Base-by-base conservation (phyloP, 53 echinoderm and acorn worm species). In the Mesocentrotus franciscanus region DNA sequence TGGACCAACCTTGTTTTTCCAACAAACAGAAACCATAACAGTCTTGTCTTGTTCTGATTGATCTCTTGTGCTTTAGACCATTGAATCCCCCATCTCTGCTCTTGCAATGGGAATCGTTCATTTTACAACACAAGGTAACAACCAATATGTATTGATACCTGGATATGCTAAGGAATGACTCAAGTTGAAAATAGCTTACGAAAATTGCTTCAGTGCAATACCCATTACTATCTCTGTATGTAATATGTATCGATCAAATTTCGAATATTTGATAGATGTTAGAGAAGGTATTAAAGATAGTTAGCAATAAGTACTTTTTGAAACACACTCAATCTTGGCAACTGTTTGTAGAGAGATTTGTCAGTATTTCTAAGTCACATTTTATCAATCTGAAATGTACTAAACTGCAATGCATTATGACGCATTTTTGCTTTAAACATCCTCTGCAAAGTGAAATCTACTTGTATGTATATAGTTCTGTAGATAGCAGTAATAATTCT, bases 51-150 rank as follows among this genome's bases (percentile, higher is more conserved):
- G 79, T 94, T 94, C 87, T 49, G 49, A 5, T 49, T 94, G 87
- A 55, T 94, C 62, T 94, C 87, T 94, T 56, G 95, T 94, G 95
- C 87, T 87, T 42, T 94, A 94, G 95, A 94, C 85, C 61, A 60
- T 35, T 94, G 79, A 60, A 60, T 57, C n/a, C 93, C 78, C 93
- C 93, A 85, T 20, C 87, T 61, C 85, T 85, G 85, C 71, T 42
- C 95, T 94, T 62, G 61, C 95, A 42, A 39, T 85, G 87, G 95
- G 95, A 94, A 94, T 64, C 85, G 71, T 94, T 94, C 95, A 85
- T 85, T 66, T 62, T 62, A 55, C 95, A 85, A 5, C 95, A 14
- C 17, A 94, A 94, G 95, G 95, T 94, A 94, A 94, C 81, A 94
- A 60, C 29, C 20, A 22, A 81, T 27, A 49, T 36, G 70, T 59